Evolutionary conservation across 2,888 invertebrate species (phyloP).

Genomic region (Hemithea aestivaria): DNA sequence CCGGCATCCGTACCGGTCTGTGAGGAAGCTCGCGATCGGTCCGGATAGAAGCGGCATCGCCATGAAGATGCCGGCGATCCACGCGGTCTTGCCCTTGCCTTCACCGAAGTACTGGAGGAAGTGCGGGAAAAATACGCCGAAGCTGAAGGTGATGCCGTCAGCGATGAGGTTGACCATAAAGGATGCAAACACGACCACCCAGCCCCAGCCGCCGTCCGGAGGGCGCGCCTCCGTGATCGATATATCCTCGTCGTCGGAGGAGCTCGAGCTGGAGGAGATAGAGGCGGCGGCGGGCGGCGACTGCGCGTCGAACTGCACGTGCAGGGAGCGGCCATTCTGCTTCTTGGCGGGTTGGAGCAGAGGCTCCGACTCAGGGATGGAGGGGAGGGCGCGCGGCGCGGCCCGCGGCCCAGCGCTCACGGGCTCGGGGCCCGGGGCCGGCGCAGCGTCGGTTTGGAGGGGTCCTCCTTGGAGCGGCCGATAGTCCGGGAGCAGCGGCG

Average conservation of each 20-base stretch:
- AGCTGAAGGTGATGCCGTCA: slow-evolving; percentile 95
- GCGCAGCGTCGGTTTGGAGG: slow-evolving; percentile 57
- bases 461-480: slow-evolving; percentile 71
- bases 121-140: slow-evolving; percentile 93
- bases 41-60: slow-evolving; percentile 93
- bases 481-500: slow-evolving; percentile 59
- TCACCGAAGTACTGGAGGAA: slow-evolving; percentile 91
- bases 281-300: slow-evolving; percentile 63
- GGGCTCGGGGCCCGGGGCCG: slow-evolving; percentile 43
- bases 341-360: slow-evolving; percentile 48
- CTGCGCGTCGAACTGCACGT: slow-evolving; percentile 80
- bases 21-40: slow-evolving; percentile 90
- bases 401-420: slow-evolving; percentile 58
- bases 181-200: slow-evolving; percentile 93
- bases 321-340: slow-evolving; percentile 63
- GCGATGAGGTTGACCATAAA: slow-evolving; percentile 94
- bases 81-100: slow-evolving; percentile 91
- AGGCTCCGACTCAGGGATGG: slow-evolving; percentile 68
- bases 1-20: slow-evolving; percentile 90
- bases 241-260: slow-evolving; percentile 81
- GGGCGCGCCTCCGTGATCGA: slow-evolving; percentile 83
- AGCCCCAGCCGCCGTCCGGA: slow-evolving; percentile 95
- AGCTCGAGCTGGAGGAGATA: slow-evolving; percentile 70
- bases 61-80: slow-evolving; percentile 94
- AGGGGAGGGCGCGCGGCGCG: slow-evolving; percentile 56